Percentiles rank a stretch among this genome's conserved stretches.
Evolutionary conservation across 2,797 vertebrate species (phyloP).

Genomic region (Megalops cyprinoides): DNA sequence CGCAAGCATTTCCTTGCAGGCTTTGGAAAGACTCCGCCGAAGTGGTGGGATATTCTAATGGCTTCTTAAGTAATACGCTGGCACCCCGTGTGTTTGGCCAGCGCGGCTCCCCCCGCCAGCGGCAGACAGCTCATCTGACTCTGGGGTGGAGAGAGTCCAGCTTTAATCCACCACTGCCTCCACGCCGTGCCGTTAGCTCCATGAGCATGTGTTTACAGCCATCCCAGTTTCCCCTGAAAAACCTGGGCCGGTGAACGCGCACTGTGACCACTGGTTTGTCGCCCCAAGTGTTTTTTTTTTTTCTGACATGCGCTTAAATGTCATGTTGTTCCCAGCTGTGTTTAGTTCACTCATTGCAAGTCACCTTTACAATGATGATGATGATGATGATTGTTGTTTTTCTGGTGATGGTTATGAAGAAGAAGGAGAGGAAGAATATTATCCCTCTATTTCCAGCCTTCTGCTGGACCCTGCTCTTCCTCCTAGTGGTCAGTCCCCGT

Average conservation of each 20-base stretch:
- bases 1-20: constrained; percentile 5
- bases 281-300: too few species aligned
- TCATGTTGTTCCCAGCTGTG: background rate
- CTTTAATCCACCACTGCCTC: background rate
- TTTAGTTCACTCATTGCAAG: background rate
- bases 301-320: background rate
- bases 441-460: too few species aligned
- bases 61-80: background rate
- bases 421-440: too few species aligned
- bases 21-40: constrained; percentile 14
- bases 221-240: background rate
- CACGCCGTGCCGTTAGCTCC: background rate
- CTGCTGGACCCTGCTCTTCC: too few species aligned
- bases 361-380: background rate
- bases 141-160: background rate
- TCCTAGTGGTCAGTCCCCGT: too few species aligned
- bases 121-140: constrained; percentile 3
- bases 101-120: background rate
- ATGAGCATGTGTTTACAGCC: background rate
- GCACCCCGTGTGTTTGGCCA: background rate
- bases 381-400: background rate
- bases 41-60: background rate
- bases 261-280: too few species aligned
- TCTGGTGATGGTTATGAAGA: too few species aligned
- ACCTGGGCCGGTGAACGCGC: too few species aligned